These are phyloP conservation scores for Tringa solitaria DNA, from an alignment of 2,113 vertebrate species.

Conservation along the genomic window DNA sequence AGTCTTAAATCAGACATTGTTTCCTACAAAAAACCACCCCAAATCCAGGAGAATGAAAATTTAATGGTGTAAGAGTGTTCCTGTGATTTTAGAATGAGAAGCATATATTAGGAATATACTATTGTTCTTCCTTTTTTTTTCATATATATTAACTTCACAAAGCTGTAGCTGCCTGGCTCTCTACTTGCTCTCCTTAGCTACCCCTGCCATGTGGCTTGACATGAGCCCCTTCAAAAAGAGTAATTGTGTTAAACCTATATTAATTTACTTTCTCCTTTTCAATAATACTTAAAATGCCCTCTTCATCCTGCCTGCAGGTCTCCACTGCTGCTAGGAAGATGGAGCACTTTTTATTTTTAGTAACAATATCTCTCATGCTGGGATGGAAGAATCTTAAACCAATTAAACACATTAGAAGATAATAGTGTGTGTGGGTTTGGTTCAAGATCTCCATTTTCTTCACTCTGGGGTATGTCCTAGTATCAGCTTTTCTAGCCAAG, in stretches of 20 bases:
- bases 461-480: not conserved
- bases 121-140: not conserved
- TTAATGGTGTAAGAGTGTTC: not conserved
- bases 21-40: not conserved
- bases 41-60: not conserved
- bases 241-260: not conserved
- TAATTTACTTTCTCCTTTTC: slow-evolving; percentile 17
- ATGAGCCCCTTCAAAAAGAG: not conserved
- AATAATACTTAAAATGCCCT: not conserved
- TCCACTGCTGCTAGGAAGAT: slow-evolving; percentile 12
- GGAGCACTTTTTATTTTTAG: slow-evolving; percentile 62
- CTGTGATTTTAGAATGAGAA: not conserved
- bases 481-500: slow-evolving; percentile 15
- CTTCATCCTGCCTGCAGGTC: slow-evolving; percentile 13
- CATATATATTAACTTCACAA: not conserved
- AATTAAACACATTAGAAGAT: slow-evolving; percentile 70
- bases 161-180: not conserved
- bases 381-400: slow-evolving; percentile 61
- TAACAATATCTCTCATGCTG: slow-evolving; percentile 47
- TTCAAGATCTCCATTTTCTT: slow-evolving; percentile 57
- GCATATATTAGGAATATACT: not conserved
- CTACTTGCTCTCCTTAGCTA: not conserved
- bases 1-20: slow-evolving; percentile 34
- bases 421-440: slow-evolving; percentile 45
- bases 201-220: not conserved